A percentile compares a stretch with the other conserved stretches of the same genome.
phyloP scores from a whole-genome alignment of 2,888 invertebrate genomes.

The Cheilosia vernalis region DNA sequence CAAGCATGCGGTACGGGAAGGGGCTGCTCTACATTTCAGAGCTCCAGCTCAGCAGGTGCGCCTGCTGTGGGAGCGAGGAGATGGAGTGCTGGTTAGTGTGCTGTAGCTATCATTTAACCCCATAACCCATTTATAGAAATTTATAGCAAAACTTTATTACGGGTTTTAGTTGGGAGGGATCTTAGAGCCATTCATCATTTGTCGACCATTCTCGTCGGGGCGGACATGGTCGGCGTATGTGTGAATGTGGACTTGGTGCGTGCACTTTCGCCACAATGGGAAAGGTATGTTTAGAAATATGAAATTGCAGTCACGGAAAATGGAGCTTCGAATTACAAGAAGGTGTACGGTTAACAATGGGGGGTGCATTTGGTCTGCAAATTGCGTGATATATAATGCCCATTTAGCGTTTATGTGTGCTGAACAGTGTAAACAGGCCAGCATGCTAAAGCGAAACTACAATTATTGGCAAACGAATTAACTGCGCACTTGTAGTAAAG shows the following conservation, averaged over 20 bases:
- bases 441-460: constrained; percentile 15
- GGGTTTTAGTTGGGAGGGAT: constrained; percentile 39
- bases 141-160: constrained; percentile 69
- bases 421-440: constrained; percentile 21
- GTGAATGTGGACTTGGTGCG: constrained; percentile 50
- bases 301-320: constrained; percentile 71
- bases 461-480: constrained; percentile 56
- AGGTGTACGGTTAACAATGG: constrained; percentile 54
- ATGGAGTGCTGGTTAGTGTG: background rate
- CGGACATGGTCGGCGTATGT: constrained; percentile 22
- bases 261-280: constrained; percentile 48
- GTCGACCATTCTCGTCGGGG: constrained; percentile 23
- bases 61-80: background rate
- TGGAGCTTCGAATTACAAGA: constrained; percentile 60
- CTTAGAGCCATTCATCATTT: constrained; percentile 54
- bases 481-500: constrained; percentile 48
- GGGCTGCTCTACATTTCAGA: constrained; percentile 53
- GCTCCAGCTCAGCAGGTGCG: constrained; percentile 30
- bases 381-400: constrained; percentile 69
- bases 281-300: constrained; percentile 56
- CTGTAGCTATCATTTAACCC: constrained; percentile 65
- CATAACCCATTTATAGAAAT: constrained; percentile 73
- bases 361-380: constrained; percentile 62
- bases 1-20: constrained; percentile 19
- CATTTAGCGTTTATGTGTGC: constrained; percentile 53